These are phyloP conservation scores for Hylyphantes graminicola DNA, from an alignment of 1,140 invertebrate species.

Conservation along the genomic window DNA sequence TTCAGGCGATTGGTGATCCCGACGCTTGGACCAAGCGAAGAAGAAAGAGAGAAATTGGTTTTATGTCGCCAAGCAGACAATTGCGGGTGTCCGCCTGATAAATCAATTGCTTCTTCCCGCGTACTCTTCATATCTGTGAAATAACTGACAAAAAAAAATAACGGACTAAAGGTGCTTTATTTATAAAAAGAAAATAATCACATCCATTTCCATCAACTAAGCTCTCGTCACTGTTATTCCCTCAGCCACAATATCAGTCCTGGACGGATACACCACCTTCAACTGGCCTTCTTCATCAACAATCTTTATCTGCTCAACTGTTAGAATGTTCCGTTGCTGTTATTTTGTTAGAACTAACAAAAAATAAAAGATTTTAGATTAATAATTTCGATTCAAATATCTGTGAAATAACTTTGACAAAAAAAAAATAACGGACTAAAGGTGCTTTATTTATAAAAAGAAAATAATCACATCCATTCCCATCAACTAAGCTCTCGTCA, in stretches of 20 bases:
- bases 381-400: no score
- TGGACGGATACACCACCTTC: constrained; percentile 81
- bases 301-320: constrained; percentile 78
- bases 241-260: constrained; percentile 73
- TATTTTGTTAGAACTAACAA: no score
- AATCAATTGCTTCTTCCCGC: no score
- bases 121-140: no score
- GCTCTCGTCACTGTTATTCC: constrained; percentile 55
- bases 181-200: neutral
- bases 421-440: neutral
- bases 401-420: neutral
- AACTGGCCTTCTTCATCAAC: constrained; percentile 77
- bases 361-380: no score
- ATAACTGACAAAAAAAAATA: neutral
- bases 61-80: no score
- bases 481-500: constrained; percentile 39
- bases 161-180: neutral
- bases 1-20: no score
- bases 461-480: neutral
- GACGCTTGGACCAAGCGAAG: no score
- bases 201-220: constrained; percentile 4
- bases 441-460: neutral
- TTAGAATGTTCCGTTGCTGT: constrained; percentile 64
- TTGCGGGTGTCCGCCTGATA: no score
- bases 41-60: no score